Evolutionary conservation across 1,140 invertebrate species (phyloP), one percentile per base, ranked within the genome.

Genomic region (Hirudo medicinalis): DNA sequence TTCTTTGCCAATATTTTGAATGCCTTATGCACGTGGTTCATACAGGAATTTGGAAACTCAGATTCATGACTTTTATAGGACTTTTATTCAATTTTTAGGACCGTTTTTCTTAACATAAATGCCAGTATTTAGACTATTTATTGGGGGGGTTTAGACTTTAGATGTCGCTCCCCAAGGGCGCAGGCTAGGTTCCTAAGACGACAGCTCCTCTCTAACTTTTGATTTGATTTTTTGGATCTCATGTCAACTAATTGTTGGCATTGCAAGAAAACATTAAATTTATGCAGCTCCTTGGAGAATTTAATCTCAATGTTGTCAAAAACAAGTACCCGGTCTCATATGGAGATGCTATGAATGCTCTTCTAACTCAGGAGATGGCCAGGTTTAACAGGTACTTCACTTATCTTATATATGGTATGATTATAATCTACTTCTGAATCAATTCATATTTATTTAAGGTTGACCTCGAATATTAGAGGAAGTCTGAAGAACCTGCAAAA

Each of bases 361-460:
- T 83, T 25, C 74, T 83, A 15, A 78, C 80, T 22, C 82, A 83
- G 72, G 82, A 83, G 74, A 82, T 83, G 81, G 80, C 81, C 68
- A 74, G 82, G 76, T 83, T 80, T 71, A 82, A 82, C 75, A 85
- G 78, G 83, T 82, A 75, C 74, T 17, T 19, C 67, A 29, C 2
- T 32, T 9, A 29, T 36, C 19, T 32, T 29, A 29, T 43, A 32
- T 13, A 15, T 20, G 3, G 32, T 68, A 15, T 13, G n/a, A 0
- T n/a, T 15, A 22, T 32, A 43, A 29, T 43, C 9, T 27, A 22
- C n/a, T n/a, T 68, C 36, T 32, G 36, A 68, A 15, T n/a, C 8
- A 29, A 25, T 29, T 32, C 94, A 0, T 84, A 93, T n/a, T 0
- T 78, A 25, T 57, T 71, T 22, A 8, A 71, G 70, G 32, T 40